These are phyloP conservation scores for Morone saxatilis DNA, from an alignment of 2,113 vertebrate genomes.

Conservation along the genomic window DNA sequence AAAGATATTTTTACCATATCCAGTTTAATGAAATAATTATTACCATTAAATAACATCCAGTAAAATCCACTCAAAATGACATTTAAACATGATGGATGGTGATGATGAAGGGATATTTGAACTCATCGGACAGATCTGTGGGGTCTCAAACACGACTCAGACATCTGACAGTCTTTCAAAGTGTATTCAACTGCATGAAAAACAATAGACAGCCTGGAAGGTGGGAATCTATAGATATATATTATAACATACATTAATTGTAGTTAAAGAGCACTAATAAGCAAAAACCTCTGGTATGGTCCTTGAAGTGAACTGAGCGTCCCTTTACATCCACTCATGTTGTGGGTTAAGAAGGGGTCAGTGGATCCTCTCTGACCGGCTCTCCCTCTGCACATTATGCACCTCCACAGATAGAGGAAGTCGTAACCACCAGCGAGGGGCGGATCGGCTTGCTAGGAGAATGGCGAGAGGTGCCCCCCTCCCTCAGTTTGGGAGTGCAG, in stretches of 20 bases:
- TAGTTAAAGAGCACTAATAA: background rate
- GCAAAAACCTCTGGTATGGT: background rate
- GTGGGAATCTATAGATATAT: background rate
- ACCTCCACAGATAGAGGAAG: constrained; percentile 86
- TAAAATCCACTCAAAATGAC: too few species aligned
- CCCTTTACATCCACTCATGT: constrained; percentile 2
- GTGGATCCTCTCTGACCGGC: constrained; percentile 30
- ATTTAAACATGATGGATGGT: too few species aligned
- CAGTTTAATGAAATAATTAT: too few species aligned
- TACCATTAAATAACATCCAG: too few species aligned
- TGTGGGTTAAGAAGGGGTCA: constrained; percentile 15
- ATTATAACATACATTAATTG: background rate
- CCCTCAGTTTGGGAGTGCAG: constrained; percentile 73
- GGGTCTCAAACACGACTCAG: too few species aligned
- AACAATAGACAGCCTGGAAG: background rate
- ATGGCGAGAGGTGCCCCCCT: constrained; percentile 87
- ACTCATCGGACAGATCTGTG: too few species aligned
- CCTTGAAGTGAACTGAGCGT: background rate
- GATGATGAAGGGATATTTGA: too few species aligned
- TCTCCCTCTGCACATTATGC: constrained; percentile 38
- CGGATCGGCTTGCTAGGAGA: constrained; percentile 90
- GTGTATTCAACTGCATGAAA: too few species aligned
- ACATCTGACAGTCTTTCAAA: too few species aligned
- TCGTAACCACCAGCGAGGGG: constrained; percentile 82
- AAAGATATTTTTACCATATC: too few species aligned